These are phyloP conservation scores for Phaedon cochleariae DNA, from an alignment of 2,888 invertebrate genomes.

Conservation along the genomic window DNA sequence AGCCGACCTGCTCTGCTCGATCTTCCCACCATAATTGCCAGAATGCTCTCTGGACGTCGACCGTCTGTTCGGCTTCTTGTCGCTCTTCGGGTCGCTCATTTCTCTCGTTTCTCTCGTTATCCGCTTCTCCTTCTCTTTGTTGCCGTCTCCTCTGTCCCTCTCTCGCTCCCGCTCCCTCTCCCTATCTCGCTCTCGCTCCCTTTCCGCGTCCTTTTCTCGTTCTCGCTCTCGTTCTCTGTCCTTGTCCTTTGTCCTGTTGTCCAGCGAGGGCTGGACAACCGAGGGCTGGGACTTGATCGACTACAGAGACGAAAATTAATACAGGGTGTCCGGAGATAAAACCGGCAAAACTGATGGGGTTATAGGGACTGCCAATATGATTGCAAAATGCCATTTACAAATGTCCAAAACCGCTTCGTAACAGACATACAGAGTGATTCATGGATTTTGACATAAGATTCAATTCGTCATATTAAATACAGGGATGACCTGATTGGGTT, in stretches of 20 bases:
- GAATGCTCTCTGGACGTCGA: slow-evolving; percentile 54
- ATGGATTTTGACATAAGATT: no score
- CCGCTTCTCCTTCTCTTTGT: slow-evolving; percentile 57
- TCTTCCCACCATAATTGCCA: slow-evolving; percentile 52
- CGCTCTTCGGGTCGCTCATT: slow-evolving; percentile 52
- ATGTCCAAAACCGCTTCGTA: no score
- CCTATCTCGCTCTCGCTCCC: slow-evolving; percentile 24
- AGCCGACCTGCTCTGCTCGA: slow-evolving; percentile 54
- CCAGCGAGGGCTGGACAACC: slow-evolving; percentile 57
- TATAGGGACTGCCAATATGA: no score
- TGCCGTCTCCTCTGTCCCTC: slow-evolving; percentile 55
- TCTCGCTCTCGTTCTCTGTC: slow-evolving; percentile 49
- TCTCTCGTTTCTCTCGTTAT: slow-evolving; percentile 59
- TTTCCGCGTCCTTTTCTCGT: slow-evolving; percentile 56
- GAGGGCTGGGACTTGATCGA: slow-evolving; percentile 52
- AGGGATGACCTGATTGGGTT: no score
- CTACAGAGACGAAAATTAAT: slow-evolving; percentile 29
- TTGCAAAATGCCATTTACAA: no score
- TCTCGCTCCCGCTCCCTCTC: slow-evolving; percentile 57
- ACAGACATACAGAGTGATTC: no score
- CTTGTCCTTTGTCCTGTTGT: slow-evolving; percentile 61
- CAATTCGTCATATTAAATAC: no score
- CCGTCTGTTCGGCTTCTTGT: slow-evolving; percentile 54
- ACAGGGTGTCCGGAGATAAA: no score
- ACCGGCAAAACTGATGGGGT: no score